These are phyloP conservation scores for Leucophenga varia DNA, from an alignment of 1,140 invertebrate species.

Conservation along the genomic window DNA sequence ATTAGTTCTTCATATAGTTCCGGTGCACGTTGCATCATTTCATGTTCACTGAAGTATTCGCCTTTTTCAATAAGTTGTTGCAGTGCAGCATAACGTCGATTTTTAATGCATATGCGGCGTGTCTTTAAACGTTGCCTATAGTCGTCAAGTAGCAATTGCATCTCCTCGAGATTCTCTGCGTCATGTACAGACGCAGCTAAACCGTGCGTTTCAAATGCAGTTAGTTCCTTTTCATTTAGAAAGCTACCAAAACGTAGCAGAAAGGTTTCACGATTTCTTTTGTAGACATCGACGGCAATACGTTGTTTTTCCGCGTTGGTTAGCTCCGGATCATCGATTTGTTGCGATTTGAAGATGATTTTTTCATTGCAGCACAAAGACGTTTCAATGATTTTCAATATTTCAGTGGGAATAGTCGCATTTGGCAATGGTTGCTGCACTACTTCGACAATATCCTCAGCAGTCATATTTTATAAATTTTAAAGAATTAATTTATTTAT, in stretches of 20 bases:
- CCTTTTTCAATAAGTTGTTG: slow-evolving; percentile 73
- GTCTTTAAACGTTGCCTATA: slow-evolving; percentile 61
- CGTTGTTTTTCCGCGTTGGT: slow-evolving; percentile 66
- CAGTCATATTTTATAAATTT: no score
- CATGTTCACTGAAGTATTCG: slow-evolving; percentile 83
- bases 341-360: slow-evolving; percentile 74
- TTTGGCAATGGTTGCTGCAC: not conserved
- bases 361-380: slow-evolving; percentile 46
- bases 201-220: slow-evolving; percentile 63
- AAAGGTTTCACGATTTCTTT: slow-evolving; percentile 68
- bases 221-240: slow-evolving; percentile 67
- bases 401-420: slow-evolving; percentile 12
- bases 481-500: no score
- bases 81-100: slow-evolving; percentile 81
- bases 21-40: slow-evolving; percentile 91
- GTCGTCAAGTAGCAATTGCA: slow-evolving; percentile 63
- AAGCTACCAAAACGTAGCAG: slow-evolving; percentile 75
- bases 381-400: slow-evolving; percentile 37
- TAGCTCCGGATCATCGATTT: slow-evolving; percentile 74
- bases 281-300: slow-evolving; percentile 68
- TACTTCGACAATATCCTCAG: no score
- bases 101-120: slow-evolving; percentile 67
- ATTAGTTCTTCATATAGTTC: slow-evolving; percentile 85
- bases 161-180: slow-evolving; percentile 60
- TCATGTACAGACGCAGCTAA: slow-evolving; percentile 15